Percentiles rank a stretch among this genome's conserved stretches.
phyloP scores from a whole-genome alignment of 2,113 vertebrate species.

The Mastomys coucha region DNA sequence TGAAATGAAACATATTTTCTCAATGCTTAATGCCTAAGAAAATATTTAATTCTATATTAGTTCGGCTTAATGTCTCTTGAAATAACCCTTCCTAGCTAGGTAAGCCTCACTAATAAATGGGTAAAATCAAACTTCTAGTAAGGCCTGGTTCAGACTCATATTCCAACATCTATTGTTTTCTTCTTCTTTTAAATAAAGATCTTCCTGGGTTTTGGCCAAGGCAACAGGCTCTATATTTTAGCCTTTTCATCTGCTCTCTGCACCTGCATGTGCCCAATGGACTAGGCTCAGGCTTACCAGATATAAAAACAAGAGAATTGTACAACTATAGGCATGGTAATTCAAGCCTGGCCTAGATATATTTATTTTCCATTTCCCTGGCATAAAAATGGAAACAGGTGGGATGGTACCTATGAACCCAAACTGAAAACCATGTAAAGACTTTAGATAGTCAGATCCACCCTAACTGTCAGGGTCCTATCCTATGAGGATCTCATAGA shows the following conservation, averaged over 20 bases:
- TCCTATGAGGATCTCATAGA: not conserved
- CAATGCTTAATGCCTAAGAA: constrained; percentile 10
- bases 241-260: not conserved
- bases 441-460: not conserved
- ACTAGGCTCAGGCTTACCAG: not conserved
- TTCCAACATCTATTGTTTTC: not conserved
- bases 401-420: not conserved
- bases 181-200: constrained; percentile 37
- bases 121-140: not conserved
- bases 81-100: not conserved
- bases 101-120: not conserved
- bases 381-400: not conserved
- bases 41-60: not conserved
- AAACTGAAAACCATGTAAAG: not conserved
- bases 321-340: not conserved
- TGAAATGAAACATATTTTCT: constrained; percentile 37
- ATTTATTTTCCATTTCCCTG: not conserved
- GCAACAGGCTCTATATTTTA: not conserved
- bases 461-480: not conserved
- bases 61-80: not conserved
- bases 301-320: not conserved
- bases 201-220: not conserved
- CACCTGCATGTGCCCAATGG: not conserved
- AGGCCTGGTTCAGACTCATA: not conserved
- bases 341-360: not conserved